These are phyloP conservation scores for Hydrolagus affinis DNA, from an alignment of 2,113 vertebrate genomes.

Conservation along the genomic window DNA sequence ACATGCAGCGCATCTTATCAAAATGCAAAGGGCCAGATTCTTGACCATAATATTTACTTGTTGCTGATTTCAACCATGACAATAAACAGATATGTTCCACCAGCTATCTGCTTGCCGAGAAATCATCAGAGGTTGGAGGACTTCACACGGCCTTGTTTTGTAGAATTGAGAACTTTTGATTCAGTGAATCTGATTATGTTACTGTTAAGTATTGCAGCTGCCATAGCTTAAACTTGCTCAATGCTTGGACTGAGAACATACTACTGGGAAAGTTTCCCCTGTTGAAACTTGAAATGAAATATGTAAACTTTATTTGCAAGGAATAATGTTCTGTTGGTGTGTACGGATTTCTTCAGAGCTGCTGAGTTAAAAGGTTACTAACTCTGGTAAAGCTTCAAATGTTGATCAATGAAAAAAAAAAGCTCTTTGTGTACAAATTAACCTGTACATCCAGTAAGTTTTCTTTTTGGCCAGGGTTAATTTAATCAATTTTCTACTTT, in stretches of 20 bases:
- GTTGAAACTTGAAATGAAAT: no score
- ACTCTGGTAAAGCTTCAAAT: no score
- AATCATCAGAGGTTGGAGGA: neutral
- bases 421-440: neutral
- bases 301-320: neutral
- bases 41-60: neutral
- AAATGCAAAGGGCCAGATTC: neutral
- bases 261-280: neutral
- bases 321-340: neutral
- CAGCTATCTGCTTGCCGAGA: neutral
- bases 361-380: no score
- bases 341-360: neutral
- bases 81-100: neutral
- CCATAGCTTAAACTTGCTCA: neutral
- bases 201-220: neutral
- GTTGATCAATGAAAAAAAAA: no score
- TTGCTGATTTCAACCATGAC: neutral
- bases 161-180: neutral
- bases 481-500: neutral
- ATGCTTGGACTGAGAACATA: neutral
- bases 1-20: neutral
- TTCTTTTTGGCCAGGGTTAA: neutral
- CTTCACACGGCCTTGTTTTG: neutral
- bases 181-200: neutral
- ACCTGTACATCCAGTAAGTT: neutral